phyloP scores from a whole-genome alignment of 2,797 vertebrate genomes.

The Ctenopoma kingsleyae region DNA sequence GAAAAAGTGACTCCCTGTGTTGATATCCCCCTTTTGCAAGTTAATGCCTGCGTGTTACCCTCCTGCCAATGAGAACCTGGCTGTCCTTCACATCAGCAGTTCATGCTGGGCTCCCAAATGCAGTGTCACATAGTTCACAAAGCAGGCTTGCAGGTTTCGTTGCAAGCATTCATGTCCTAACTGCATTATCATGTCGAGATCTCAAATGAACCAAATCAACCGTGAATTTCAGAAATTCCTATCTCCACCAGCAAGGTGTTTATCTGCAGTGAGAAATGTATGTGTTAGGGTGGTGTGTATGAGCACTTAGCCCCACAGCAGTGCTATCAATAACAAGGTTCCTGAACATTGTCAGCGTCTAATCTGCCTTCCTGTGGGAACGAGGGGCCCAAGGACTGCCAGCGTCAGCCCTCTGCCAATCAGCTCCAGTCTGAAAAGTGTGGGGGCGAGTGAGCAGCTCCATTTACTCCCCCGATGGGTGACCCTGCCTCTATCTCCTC shows the following conservation, averaged over 20 bases:
- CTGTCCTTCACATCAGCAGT: slow-evolving; percentile 71
- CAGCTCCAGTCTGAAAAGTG: slow-evolving; percentile 72
- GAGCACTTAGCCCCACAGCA: slow-evolving; percentile 59
- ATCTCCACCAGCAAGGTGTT: slow-evolving; percentile 62
- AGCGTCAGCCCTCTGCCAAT: slow-evolving; percentile 75
- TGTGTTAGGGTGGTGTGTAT: slow-evolving; percentile 59
- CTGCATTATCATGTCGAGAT: slow-evolving; percentile 18
- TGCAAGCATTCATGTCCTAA: slow-evolving; percentile 13
- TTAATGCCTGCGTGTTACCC: slow-evolving; percentile 81
- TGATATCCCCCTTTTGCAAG: slow-evolving; percentile 85
- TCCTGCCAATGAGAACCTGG: slow-evolving; percentile 79
- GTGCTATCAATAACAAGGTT: slow-evolving; percentile 77
- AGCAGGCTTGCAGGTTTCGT: slow-evolving; percentile 25
- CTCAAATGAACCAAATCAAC: slow-evolving; percentile 13
- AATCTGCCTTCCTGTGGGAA: slow-evolving; percentile 86
- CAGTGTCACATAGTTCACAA: slow-evolving; percentile 38
- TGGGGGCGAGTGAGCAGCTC: slow-evolving; percentile 75
- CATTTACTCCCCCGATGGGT: slow-evolving; percentile 75
- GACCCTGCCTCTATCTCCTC: slow-evolving; percentile 84
- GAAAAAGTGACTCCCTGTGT: slow-evolving; percentile 86
- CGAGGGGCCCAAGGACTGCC: slow-evolving; percentile 66
- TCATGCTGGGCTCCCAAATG: slow-evolving; percentile 56
- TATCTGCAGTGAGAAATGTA: slow-evolving; percentile 63
- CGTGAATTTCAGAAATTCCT: slow-evolving; percentile 41
- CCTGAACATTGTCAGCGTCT: slow-evolving; percentile 83